phyloP scores from a whole-genome alignment of 2,888 invertebrate genomes.

The Orthonevra nobilis region DNA sequence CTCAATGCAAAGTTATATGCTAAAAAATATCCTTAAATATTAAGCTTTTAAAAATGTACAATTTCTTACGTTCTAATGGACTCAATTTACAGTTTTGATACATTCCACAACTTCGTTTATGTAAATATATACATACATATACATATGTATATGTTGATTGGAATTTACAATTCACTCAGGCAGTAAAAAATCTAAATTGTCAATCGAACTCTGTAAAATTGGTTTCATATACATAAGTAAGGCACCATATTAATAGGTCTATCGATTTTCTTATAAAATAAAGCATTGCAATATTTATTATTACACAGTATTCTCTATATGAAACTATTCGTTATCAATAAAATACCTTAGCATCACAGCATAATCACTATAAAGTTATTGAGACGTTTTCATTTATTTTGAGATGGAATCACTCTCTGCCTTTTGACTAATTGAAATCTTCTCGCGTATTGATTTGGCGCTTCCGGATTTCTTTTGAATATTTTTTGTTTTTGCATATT shows the following conservation, averaged over 20 bases:
- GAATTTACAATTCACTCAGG: conserved; percentile 13
- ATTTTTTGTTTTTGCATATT: background rate
- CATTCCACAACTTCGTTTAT: no score
- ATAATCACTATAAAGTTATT: conserved; percentile 58
- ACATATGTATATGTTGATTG: no score
- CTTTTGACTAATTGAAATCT: conserved; percentile 21
- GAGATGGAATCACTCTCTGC: conserved; percentile 20
- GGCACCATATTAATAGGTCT: conserved; percentile 31
- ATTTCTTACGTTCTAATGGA: conserved; percentile 52
- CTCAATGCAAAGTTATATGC: no score
- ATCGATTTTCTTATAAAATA: conserved; percentile 15
- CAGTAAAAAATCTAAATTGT: conserved; percentile 12
- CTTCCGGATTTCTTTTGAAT: background rate
- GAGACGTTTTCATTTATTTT: conserved; percentile 17
- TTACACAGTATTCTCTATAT: background rate
- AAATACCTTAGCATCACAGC: conserved; percentile 68
- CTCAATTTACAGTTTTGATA: conserved; percentile 29
- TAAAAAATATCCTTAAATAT: no score
- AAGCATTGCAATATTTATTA: background rate
- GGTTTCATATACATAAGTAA: no score
- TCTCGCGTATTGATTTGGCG: background rate
- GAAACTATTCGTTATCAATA: conserved; percentile 7
- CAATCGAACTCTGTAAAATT: conserved; percentile 20
- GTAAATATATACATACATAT: no score
- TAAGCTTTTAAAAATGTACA: no score